Base-by-base conservation (phyloP, 2,113 vertebrate species). In the Saguinus midas region DNA sequence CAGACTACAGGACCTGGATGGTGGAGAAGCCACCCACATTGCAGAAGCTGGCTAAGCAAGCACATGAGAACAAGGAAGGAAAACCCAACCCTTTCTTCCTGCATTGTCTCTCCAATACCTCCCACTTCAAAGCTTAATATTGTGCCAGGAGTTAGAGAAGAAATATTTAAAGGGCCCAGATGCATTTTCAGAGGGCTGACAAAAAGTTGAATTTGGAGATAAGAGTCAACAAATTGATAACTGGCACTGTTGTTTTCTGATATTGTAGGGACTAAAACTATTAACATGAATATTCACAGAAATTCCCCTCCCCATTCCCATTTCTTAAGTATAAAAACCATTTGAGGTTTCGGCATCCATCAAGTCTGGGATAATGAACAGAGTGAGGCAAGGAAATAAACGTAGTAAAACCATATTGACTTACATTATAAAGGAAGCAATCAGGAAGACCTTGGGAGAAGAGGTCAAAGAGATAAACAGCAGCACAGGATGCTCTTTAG, bases 131-230 rank as follows among this genome's bases (percentile, higher is more conserved):
- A 88, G 35, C 35, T 84, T 35, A 94, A 45, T 35, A 37, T 80
- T 57, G 25, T 2, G 25, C 18, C 29, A 75, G 20, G 8, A 40
- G 16, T 18, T n/a, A 94, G 82, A 88, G 13, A 4, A 84, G 72
- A 91, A 86, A 50, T 78, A 68, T 18, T 82, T 80, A 50, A 88
- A 91, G 76, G 55, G 13, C 76, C n/a, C 79, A 81, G 85, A 70
- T 17, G 1, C 61, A 55, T 37, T 55, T 92, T 84, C 81, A 84
- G 27, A 57, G 50, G 79, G 5, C 57, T 80, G 16, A 76, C 57
- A 57, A 40, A 95, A 95, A 23, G 32, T 40, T 90, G 48, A 80
- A 58, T 93, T 93, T 96, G 55, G 58, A 95, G 58, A 16, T 76
- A 23, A 91, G 32, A 58, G 61, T 64, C 11, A 92, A 89, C 45